phyloP scores from a whole-genome alignment of 2,888 invertebrate species.

The Parelbella ahira region DNA sequence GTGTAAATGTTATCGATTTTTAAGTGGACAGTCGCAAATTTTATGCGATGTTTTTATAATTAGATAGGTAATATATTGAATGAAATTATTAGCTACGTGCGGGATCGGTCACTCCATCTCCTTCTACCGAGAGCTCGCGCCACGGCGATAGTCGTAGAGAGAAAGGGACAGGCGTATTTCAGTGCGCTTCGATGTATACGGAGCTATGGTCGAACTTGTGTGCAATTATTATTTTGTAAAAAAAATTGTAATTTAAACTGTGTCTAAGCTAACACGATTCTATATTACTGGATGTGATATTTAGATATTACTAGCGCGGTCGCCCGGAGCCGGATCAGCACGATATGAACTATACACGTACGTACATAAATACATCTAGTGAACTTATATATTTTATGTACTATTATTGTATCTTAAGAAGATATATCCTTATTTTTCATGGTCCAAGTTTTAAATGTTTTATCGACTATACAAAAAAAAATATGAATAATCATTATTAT shows the following conservation, averaged over 20 bases:
- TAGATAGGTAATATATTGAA: conserved; percentile 82
- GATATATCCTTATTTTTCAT: conserved; percentile 81
- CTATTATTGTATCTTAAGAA: conserved; percentile 79
- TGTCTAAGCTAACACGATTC: conserved; percentile 79
- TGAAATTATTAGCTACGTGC: conserved; percentile 75
- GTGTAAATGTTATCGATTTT: conserved; percentile 80
- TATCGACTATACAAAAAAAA: conserved; percentile 80
- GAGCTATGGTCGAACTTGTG: conserved; percentile 72
- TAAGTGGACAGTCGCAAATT: conserved; percentile 78
- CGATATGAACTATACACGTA: conserved; percentile 62
- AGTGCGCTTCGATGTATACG: conserved; percentile 46
- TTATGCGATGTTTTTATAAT: conserved; percentile 81
- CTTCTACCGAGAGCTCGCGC: conserved; percentile 38
- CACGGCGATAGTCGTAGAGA: conserved; percentile 42
- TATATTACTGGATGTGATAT: conserved; percentile 82
- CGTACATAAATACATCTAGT: conserved; percentile 75
- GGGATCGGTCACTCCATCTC: conserved; percentile 56
- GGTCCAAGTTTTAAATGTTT: conserved; percentile 81
- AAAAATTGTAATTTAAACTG: conserved; percentile 74
- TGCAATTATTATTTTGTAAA: conserved; percentile 82
- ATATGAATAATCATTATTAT: conserved; percentile 79
- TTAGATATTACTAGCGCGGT: conserved; percentile 78
- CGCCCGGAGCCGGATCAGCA: conserved; percentile 41
- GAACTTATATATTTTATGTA: conserved; percentile 81
- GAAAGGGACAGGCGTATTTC: conserved; percentile 39